Conservation (phyloP, 2,797 vertebrate genomes). For the Pogoniulus pusillus region DNA sequence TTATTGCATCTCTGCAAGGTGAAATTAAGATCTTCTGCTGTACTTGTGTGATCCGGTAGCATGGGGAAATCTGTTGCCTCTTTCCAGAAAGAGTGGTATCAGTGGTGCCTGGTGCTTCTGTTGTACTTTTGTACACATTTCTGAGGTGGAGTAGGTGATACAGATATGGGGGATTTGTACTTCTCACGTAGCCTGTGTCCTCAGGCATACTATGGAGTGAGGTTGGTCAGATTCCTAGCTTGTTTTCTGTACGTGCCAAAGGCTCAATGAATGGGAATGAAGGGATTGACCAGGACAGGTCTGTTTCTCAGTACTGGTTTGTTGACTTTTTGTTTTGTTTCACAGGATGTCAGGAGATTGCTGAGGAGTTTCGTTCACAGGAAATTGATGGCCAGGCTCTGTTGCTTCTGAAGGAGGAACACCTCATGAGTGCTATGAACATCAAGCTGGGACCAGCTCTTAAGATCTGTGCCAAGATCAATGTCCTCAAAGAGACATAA, state of each 20-base stretch:
- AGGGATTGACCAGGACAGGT: background rate
- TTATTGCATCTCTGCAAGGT: slow-evolving; percentile 98
- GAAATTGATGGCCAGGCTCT: slow-evolving; percentile 98
- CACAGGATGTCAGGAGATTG: slow-evolving; percentile 93
- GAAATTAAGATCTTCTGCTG: background rate
- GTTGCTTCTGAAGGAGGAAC: slow-evolving; percentile 96
- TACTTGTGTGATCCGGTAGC: background rate
- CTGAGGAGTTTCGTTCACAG: slow-evolving; percentile 94
- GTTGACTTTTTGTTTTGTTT: background rate
- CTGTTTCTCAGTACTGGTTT: background rate
- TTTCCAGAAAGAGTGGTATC: background rate
- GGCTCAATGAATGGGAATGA: background rate
- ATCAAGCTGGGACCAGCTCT: slow-evolving; percentile 97
- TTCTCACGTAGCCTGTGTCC: background rate
- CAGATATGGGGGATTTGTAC: background rate
- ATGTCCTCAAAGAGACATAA: slow-evolving; percentile 91
- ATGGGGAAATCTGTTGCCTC: background rate
- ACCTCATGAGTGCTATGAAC: slow-evolving; percentile 98
- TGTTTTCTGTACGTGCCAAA: background rate
- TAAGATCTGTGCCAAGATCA: slow-evolving; percentile 99
- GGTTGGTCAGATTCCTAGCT: background rate
- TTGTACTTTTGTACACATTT: background rate
- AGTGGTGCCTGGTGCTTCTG: background rate
- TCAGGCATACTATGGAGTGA: background rate
- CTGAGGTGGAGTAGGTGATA: background rate